These are phyloP conservation scores for Delichon dasypus DNA, from an alignment of 2,797 vertebrate genomes.

Conservation along the genomic window DNA sequence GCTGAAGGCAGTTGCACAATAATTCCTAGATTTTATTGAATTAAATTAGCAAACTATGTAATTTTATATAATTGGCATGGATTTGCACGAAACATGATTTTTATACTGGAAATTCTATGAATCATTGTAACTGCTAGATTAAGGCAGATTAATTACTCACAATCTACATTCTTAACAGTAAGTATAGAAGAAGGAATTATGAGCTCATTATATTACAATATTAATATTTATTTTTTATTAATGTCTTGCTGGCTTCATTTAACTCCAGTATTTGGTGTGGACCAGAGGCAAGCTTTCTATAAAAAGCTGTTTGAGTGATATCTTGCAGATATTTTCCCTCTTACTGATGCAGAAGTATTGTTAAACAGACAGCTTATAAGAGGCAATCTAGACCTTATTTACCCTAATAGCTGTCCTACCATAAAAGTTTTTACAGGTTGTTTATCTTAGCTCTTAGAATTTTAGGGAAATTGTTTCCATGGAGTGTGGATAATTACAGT, in stretches of 20 bases:
- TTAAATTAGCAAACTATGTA: background rate
- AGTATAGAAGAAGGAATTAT: background rate
- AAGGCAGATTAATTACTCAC: background rate
- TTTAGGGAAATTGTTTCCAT: background rate
- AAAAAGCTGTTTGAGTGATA: background rate
- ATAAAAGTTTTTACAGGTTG: background rate
- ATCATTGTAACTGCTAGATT: background rate
- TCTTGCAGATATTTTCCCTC: background rate
- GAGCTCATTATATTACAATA: background rate
- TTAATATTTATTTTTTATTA: background rate
- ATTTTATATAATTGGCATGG: background rate
- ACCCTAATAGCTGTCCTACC: background rate
- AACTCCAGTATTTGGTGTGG: background rate
- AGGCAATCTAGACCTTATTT: background rate
- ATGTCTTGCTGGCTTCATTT: background rate
- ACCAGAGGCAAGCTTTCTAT: background rate
- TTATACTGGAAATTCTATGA: background rate
- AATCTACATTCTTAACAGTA: background rate
- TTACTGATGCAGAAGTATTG: background rate
- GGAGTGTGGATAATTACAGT: background rate
- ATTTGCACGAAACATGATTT: background rate
- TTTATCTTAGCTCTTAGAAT: background rate
- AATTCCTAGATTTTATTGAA: background rate
- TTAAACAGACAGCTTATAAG: background rate
- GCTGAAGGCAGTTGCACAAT: background rate